Evolutionary conservation across 2,888 invertebrate species (phyloP), one percentile per base, ranked within the genome.

Genomic region (Zhuqinia jingwanae): DNA sequence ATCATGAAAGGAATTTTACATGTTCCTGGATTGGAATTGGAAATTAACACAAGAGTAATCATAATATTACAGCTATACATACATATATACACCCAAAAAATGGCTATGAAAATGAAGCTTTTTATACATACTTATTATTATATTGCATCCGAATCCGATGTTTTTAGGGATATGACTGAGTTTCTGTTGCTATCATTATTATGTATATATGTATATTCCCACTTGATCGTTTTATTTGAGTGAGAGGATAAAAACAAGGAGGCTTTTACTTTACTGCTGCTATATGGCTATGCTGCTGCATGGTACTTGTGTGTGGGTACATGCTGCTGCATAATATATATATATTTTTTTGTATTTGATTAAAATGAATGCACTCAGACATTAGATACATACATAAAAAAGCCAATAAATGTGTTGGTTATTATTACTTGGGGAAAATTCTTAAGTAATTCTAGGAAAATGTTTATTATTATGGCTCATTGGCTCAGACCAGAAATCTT

Each of bases 391-490:
- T 36, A 10, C 20, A n/a, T 65, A 65, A 65, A 65, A 30, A 15
- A 25, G 1, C 15, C 60, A 60, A 36, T 36, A 36, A 36, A 36
- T 42, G 65, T 36, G 15, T 13, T 60, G 2, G 30, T 30, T 58
- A 58, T 20, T 25, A 65, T 65, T n/a, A 65, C 20, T 65, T 30
- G 5, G 65, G n/a, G 36, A 42, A 65, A 65, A 65, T 36, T 65
- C 65, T 65, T 36, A 36, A 27, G 63, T n/a, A 63, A 65, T 65
- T 42, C 20, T n/a, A 25, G 17, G 2, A 17, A 36, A 63, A 30
- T 63, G 56, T 63, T 15, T n/a, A 30, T 63, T 63, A 63, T 63
- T 30, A 63, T 36, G 27, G 3, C n/a, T 15, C 36, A 63, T 30
- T 27, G n/a, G 2, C 15, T 63, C 5, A 36, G 36, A n/a, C 36